Evolutionary conservation across 2,113 vertebrate species (phyloP).

Genomic region (Upupa epops): DNA sequence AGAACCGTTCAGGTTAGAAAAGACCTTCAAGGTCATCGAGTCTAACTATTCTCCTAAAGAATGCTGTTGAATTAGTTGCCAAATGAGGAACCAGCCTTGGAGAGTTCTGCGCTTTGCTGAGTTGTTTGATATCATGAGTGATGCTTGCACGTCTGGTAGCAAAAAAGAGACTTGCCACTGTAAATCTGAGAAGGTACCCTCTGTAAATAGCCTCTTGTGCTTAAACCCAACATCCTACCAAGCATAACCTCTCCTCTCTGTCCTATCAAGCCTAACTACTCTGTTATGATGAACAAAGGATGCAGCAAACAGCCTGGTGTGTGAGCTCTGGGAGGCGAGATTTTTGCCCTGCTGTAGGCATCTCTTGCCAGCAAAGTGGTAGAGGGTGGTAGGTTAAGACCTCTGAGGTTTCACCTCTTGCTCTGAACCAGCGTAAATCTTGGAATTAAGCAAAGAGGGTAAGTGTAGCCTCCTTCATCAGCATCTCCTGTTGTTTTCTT

Average conservation of each 20-base stretch:
- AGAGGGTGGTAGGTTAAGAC: neutral
- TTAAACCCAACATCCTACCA: accelerated
- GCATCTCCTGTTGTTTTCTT: neutral
- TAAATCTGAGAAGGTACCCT: neutral
- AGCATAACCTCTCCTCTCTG: too few relatives aligned
- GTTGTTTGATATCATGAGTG: neutral
- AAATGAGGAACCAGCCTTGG: neutral
- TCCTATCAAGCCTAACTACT: neutral
- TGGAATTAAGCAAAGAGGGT: neutral
- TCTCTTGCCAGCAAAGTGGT: neutral
- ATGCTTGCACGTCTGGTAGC: neutral
- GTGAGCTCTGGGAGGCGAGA: neutral
- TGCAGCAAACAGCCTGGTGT: neutral
- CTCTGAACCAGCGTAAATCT: neutral
- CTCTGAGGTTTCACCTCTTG: neutral
- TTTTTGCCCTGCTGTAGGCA: neutral
- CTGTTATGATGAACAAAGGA: accelerated
- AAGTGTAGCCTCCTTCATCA: neutral
- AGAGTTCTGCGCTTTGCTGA: neutral
- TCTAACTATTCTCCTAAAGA: too few relatives aligned
- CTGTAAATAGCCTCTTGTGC: neutral
- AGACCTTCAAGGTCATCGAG: too few relatives aligned
- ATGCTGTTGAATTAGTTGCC: neutral
- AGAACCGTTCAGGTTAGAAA: too few relatives aligned
- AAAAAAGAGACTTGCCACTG: neutral